Base-by-base conservation (phyloP, 2,888 invertebrate species). In the Pherbina coryleti region DNA sequence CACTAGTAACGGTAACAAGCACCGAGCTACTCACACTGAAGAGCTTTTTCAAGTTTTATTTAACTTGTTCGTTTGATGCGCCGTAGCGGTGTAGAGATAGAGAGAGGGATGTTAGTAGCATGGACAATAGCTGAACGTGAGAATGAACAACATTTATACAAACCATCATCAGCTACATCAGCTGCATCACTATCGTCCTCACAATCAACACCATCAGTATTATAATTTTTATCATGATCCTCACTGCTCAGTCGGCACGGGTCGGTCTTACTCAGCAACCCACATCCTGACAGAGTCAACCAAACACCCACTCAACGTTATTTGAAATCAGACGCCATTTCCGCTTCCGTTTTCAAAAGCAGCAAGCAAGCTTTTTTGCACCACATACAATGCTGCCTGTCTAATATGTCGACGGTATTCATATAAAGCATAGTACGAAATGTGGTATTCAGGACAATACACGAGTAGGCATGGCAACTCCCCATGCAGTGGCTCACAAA, bases 321-420 rank as follows among this genome's bases (percentile, higher is more conserved):
- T 71, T 53, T 71, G 57, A 73, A 75, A 64, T 66, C 66, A 75
- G 53, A 64, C 34, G 44, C 66, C 66, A 67, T 55, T 75, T 67
- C 75, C 67, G 64, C 22, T 67, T 53, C 51, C 53, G 34, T 49
- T 53, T 22, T 22, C 11, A 25, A 69, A 28, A 25, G 14, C 19
- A 49, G 25, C 17, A 69, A 37, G 37, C 37, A 37, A 37, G 37
- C 37, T 1, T 37, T 37, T 37, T 37, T 37, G 37, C 7, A 8
- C 37, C 37, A 37, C 8, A 37, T 37, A 37, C 8, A 37, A 37
- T 37, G 37, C 37, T 37, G 37, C 37, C 37, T 37, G 7, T 37
- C 37, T 37, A 37, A 37, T 37, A 37, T 7, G 37, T 37, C 37
- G 37, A 8, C 37, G 37, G 37, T 37, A 37, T 4, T 7, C n/a